Base-by-base conservation (phyloP, 2,888 invertebrate genomes). In the Cyclophora albipunctata region DNA sequence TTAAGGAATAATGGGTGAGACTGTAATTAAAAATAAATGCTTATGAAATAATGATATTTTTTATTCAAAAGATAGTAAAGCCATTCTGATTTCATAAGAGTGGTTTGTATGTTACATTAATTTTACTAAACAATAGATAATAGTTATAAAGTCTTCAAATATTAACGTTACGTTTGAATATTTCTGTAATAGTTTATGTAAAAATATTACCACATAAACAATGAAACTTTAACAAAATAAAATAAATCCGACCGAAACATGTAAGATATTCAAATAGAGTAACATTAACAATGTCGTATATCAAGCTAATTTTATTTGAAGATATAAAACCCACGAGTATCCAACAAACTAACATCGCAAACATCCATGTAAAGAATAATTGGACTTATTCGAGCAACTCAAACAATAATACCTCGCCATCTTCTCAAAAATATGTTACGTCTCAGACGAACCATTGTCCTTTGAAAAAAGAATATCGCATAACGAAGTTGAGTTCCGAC, bases 401-500 rank as follows among this genome's bases (percentile, higher is more conserved):
- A 67, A 58, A 76, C 81, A 80, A 80, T 85, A 84, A 86, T 82
- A 83, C 73, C 76, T 69, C 61, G 71, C 73, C 74, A 81, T 81
- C 81, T 80, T 68, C 71, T 77, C 75, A 76, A 77, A 81, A 84
- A 85, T 84, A 85, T 84, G 84, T 80, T 79, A 77, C 78, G 70
- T 77, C 76, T 77, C 69, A 67, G 65, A 67, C 66, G 73, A 81
- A 69, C 79, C 81, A 86, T 88, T 88, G 88, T 88, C 87, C 87
- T 84, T 83, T 86, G 87, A 84, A 86, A 86, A 87, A 84, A 79
- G 85, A 81, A 86, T 85, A 87, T 86, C 84, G 75, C 83, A 84
- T 88, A 88, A 88, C 87, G 87, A 86, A 88, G 81, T 87, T 79
- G 84, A 86, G 85, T 83, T 83, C 86, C 84, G 81, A 87, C 84